These are phyloP conservation scores for Dorcus hopei DNA, from an alignment of 2,888 invertebrate species.

Conservation along the genomic window DNA sequence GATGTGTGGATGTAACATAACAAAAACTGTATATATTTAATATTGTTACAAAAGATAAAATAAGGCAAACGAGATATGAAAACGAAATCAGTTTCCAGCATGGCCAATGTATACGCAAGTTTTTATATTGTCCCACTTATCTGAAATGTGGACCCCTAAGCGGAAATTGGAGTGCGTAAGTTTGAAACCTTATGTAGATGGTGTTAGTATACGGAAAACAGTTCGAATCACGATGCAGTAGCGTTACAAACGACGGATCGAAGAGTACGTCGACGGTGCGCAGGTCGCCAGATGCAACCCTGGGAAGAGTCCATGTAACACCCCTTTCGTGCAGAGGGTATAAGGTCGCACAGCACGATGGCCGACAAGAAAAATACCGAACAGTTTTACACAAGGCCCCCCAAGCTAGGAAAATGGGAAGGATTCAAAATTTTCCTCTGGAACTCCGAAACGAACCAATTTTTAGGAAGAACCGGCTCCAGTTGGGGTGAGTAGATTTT, in stretches of 20 bases:
- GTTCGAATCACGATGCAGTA: conserved; percentile 16
- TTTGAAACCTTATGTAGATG: too few species aligned
- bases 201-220: too few species aligned
- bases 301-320: conserved; percentile 32
- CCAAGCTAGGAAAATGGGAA: conserved; percentile 82
- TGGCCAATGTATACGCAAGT: too few species aligned
- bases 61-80: too few species aligned
- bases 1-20: too few species aligned
- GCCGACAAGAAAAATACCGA: conserved; percentile 79
- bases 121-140: too few species aligned
- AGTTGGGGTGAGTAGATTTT: conserved; percentile 85
- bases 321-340: conserved; percentile 38
- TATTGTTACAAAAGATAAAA: too few species aligned
- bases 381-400: conserved; percentile 77
- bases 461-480: conserved; percentile 85
- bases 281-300: conserved; percentile 37
- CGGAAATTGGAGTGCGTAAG: too few species aligned
- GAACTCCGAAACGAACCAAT: conserved; percentile 89
- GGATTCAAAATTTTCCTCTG: conserved; percentile 81
- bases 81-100: too few species aligned
- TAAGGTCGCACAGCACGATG: conserved; percentile 31
- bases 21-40: too few species aligned
- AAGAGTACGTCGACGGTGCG: conserved; percentile 34
- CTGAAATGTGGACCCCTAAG: too few species aligned
- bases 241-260: conserved; percentile 30